Base-by-base conservation (phyloP, 37 sponge, comb jelly and placozoan genomes). In the Petrosia ficiformis region DNA sequence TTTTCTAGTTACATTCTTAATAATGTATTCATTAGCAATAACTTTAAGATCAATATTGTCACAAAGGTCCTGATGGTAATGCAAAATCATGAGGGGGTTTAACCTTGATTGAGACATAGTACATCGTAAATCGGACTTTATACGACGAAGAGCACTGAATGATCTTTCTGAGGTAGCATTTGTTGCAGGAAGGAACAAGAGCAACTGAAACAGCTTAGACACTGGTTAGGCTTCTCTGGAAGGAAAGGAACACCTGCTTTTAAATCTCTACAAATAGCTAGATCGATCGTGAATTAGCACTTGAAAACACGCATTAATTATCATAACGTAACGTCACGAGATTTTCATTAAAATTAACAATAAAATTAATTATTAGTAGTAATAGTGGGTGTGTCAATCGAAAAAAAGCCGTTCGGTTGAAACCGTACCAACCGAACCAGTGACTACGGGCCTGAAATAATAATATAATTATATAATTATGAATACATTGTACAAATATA, bases 141-240 rank as follows among this genome's bases (percentile, higher is more conserved):
- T 78, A 2, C 80, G 37, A 19, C 78, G n/a, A 25, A 93, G 76
- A 44, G 94, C 90, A 89, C 84, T 83, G 63, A 88, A 88, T 31
- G 89, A 85, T 39, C 83, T 44, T 67, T 93, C 83, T 37, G 82
- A 90, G 37, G 85, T 84, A 39, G 74, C 54, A 70, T 89, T 92
- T 6, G 79, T 87, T 30, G 93, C 82, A 25, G 85, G 93, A 30
- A 88, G 36, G 29, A 84, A 68, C 59, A 88, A n/a, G 36, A 92
- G 59, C 43, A 92, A 67, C 59, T 83, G 81, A 80, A 92, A 83
- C 63, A 84, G 38, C 54, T 40, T 11, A 68, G 81, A 83, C 14
- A 91, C 84, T n/a, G n/a, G n/a, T n/a, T n/a, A 67, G 72, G n/a
- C n/a, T n/a, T n/a, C 26, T 11, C 31, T 66, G 24, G 22, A 43